Conservation (phyloP, 2,888 invertebrate species). For the Agrotis exclamationis region DNA sequence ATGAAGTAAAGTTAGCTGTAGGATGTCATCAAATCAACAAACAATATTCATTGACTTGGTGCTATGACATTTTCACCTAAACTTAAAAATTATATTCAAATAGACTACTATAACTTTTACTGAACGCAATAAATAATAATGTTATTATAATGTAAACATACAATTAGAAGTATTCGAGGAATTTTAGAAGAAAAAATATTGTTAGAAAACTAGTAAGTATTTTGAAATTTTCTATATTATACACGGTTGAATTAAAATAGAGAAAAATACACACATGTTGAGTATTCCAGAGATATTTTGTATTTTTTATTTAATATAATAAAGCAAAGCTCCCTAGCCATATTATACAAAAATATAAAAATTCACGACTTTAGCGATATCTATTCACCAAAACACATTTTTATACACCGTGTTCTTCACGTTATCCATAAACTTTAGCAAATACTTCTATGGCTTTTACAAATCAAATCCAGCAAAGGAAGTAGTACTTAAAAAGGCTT, state of each 20-base stretch:
- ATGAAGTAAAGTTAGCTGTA: neutral
- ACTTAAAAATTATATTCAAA: neutral
- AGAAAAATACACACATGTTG: neutral
- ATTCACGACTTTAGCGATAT: neutral
- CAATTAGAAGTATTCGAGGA: neutral
- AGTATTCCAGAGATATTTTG: neutral
- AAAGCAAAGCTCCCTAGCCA: slow-evolving; percentile 15
- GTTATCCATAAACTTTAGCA: too few species aligned
- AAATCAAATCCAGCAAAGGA: too few species aligned
- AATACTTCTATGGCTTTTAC: too few species aligned
- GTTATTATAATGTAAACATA: slow-evolving; percentile 1
- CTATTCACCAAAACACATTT: slow-evolving; percentile 16
- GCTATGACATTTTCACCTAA: slow-evolving; percentile 36
- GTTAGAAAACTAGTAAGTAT: neutral
- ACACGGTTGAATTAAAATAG: neutral
- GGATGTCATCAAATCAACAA: slow-evolving; percentile 29
- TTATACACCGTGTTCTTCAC: too few species aligned
- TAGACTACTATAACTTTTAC: neutral
- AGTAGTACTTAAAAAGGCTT: too few species aligned
- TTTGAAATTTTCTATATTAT: neutral
- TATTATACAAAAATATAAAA: slow-evolving; percentile 3
- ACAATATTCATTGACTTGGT: slow-evolving; percentile 30
- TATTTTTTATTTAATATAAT: neutral
- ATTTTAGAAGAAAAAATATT: neutral
- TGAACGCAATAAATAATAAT: slow-evolving; percentile 7